Conservation (phyloP, 2,888 invertebrate genomes). For the Lasioglossum morio region DNA sequence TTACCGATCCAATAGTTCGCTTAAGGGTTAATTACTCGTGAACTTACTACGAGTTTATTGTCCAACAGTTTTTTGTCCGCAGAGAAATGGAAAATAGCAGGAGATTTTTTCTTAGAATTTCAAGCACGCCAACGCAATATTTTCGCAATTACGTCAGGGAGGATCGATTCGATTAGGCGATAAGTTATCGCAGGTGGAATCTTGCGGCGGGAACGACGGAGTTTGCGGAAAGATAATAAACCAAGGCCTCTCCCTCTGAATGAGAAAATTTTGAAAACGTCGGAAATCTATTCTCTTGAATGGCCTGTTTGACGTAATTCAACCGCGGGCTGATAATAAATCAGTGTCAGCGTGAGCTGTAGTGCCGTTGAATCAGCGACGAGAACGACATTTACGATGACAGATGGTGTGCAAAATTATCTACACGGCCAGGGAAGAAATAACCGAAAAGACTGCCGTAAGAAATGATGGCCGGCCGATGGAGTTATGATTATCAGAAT, state of each 20-base stretch:
- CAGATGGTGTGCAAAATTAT: constrained; percentile 62
- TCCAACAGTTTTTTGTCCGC: not conserved
- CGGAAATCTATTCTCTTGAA: constrained; percentile 47
- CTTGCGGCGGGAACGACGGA: not conserved
- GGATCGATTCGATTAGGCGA: constrained; percentile 4
- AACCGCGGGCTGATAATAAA: constrained; percentile 55
- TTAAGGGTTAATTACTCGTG: not conserved
- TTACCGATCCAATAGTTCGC: too few relatives aligned
- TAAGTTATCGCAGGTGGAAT: constrained; percentile 18
- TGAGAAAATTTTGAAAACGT: constrained; percentile 26
- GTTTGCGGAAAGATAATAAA: constrained; percentile 41
- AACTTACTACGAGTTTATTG: not conserved
- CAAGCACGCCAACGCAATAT: constrained; percentile 13
- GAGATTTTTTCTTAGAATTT: not conserved
- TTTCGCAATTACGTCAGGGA: constrained; percentile 18
- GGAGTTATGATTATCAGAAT: constrained; percentile 12
- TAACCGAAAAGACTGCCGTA: constrained; percentile 25
- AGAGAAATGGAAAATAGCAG: not conserved
- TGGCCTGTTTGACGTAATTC: constrained; percentile 31
- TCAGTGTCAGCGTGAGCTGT: constrained; percentile 57
- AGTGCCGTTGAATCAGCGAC: constrained; percentile 54
- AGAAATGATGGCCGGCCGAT: constrained; percentile 20
- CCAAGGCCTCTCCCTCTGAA: not conserved
- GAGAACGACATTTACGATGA: constrained; percentile 65
- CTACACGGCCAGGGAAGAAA: constrained; percentile 48